Percentiles rank a stretch among this genome's conserved stretches.
Conservation (phyloP, 2,888 invertebrate species). For the Ctena decussata region DNA sequence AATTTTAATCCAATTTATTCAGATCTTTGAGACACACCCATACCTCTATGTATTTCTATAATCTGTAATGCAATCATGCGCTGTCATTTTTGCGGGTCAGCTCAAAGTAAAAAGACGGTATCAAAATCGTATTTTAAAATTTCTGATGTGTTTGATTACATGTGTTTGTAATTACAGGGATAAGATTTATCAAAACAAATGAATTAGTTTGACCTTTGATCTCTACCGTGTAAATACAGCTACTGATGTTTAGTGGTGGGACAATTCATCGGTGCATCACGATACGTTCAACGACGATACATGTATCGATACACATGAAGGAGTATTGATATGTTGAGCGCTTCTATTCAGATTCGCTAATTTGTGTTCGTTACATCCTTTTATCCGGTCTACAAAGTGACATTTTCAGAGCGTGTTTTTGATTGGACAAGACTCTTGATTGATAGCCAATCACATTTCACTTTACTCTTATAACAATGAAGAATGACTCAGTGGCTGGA, state of each 20-base stretch:
- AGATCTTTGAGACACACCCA: no score
- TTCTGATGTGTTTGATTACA: no score
- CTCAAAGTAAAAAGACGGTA: no score
- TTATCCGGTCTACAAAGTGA: neutral
- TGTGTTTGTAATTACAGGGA: no score
- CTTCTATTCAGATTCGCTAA: neutral
- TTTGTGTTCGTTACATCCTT: constrained; percentile 4
- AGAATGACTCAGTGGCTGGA: neutral
- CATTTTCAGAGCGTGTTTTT: neutral
- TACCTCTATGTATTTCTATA: no score
- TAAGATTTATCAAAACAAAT: no score
- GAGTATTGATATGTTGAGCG: neutral
- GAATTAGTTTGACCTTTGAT: no score
- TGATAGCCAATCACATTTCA: neutral
- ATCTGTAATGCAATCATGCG: no score
- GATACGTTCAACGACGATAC: neutral
- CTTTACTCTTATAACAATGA: neutral
- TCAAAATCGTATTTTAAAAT: no score
- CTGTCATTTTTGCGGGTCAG: no score
- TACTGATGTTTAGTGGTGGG: neutral
- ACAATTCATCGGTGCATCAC: neutral
- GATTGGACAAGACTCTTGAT: neutral
- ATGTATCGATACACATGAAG: neutral
- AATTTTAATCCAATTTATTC: no score
- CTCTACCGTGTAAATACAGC: no score